Evolutionary conservation across 1,140 invertebrate genomes (phyloP).

Genomic region (Oscheius sp.): DNA sequence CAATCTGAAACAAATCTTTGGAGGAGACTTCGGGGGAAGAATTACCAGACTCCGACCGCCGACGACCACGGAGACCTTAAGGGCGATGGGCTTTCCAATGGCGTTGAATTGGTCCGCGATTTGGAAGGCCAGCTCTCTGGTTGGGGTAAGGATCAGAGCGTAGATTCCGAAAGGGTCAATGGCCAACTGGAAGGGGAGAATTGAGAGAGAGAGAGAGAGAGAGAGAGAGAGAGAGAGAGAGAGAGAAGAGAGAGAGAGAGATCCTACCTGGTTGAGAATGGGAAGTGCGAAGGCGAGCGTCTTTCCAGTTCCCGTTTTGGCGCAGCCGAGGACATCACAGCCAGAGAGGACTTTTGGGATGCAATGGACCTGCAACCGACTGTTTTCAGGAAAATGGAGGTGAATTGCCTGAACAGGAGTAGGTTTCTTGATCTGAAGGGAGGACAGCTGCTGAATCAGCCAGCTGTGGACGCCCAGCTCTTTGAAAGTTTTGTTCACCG

Average conservation of each 20-base stretch:
- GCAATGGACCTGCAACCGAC: background rate
- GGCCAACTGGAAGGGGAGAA: constrained; percentile 31
- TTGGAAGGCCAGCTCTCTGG: constrained; percentile 58
- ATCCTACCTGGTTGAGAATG: constrained; percentile 50
- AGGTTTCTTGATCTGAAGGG: constrained; percentile 28
- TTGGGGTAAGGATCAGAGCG: constrained; percentile 56
- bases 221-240: no score
- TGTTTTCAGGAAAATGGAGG: background rate
- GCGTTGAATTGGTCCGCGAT: constrained; percentile 59
- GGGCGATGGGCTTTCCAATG: constrained; percentile 50
- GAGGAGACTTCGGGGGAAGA: background rate
- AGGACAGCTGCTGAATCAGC: constrained; percentile 35
- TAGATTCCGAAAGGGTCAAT: constrained; percentile 56
- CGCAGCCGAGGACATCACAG: constrained; percentile 54
- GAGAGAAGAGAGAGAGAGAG: background rate
- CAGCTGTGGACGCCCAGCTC: constrained; percentile 30
- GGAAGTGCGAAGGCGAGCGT: constrained; percentile 59
- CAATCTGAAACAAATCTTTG: background rate
- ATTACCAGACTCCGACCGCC: constrained; percentile 38
- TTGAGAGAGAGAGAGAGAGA: constrained; percentile 1
- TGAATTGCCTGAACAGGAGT: constrained; percentile 33
- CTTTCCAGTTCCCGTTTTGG: constrained; percentile 58
- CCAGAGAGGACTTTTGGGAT: constrained; percentile 53
- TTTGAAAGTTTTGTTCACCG: constrained; percentile 19
- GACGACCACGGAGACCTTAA: constrained; percentile 43